Base-by-base conservation (phyloP, 2,797 vertebrate species). In the Gymnothorax reevesii region DNA sequence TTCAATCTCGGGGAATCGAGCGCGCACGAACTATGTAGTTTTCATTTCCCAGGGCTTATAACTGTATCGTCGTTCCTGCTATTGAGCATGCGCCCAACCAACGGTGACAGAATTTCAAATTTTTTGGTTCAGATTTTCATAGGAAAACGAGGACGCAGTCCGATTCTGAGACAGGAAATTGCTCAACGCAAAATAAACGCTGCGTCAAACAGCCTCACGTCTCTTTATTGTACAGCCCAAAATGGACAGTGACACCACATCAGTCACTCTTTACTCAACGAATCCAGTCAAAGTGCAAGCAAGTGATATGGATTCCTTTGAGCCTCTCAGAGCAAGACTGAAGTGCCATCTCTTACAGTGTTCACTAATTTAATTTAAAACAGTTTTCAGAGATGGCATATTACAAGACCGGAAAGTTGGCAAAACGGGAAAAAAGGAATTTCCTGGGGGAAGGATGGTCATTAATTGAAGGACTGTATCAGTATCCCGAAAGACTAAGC, bases 211-310 rank as follows among this genome's bases (percentile, higher is more conserved):
- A 12, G 7, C 87, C 4, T 89, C 71, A 89, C 88, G 90, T 83
- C 57, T 88, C 83, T 91, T 91, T 86, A 90, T 90, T 90, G 87
- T 89, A 87, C 80, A 77, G 87, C 84, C 92, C 88, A 90, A 88
- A n/a, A 84, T 86, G 1, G 73, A 84, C 49, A 91, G 88, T 91
- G 82, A 88, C 90, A 88, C 90, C 88, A 92, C 85, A 90, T 84
- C 6, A 22, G 4, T n/a, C 75, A 7, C 12, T 82, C 79, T 82
- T 82, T n/a, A 57, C 79, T 1, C 52, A 83, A 54, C 22, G 10
- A 4, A 83, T 42, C 33, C 49, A 42, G 55, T 25, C 54, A 59
- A 22, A 93, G 90, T 92, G 92, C 91, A 93, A 91, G 90, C 49
- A 17, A 75, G 25, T 2, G 20, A 62, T 87, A 85, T 20, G 73